Base-by-base conservation (phyloP, 2,113 vertebrate species). In the Istiophorus platypterus region DNA sequence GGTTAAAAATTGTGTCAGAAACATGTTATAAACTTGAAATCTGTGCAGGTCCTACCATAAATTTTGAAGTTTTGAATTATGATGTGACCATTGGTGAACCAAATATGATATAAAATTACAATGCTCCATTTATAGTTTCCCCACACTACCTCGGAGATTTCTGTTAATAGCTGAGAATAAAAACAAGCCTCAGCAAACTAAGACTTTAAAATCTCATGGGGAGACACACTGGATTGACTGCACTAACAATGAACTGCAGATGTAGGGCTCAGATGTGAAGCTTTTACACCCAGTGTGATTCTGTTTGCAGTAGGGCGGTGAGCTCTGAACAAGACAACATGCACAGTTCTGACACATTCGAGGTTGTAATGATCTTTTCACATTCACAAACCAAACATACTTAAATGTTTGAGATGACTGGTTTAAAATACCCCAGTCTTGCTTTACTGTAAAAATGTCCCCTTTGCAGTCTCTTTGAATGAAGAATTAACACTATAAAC, bases 121-220 rank as follows among this genome's bases (percentile, higher is more conserved):
- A 9, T 47, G 6, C 24, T 31, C 22, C 26, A 59, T 51, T 77
- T 65, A 29, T 66, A 24, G 58, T 64, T 52, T n/a, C 18, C 15
- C 14, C 51, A 54, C 13, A 29, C 54, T 42, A 18, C 75, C 69
- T n/a, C 14, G 29, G 54, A 73, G 72, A 70, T 18, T 56, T 82
- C 45, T 82, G 71, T 56, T 78, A 85, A 80, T 54, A 85, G 76
- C 24, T 54, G 26, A 57, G 54, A 88, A 85, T 34, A 80, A 77
- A 84, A 81, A 71, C 47, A 72, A 52, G 63, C 26, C 58, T 62
- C 72, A 73, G 65, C 15, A 74, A 78, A 76, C 22, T 5, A 42
- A 75, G 41, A 74, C 64, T 49, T 79, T 45, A 65, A 49, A 41
- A 64, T 31, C 15, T 63, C 57, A 51, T 81, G 31, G n/a, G 41